Percentiles rank a stretch among this genome's conserved stretches.
These are phyloP conservation scores for Dicrostonyx torquatus DNA, from an alignment of 2,797 vertebrate species.

Conservation along the genomic window DNA sequence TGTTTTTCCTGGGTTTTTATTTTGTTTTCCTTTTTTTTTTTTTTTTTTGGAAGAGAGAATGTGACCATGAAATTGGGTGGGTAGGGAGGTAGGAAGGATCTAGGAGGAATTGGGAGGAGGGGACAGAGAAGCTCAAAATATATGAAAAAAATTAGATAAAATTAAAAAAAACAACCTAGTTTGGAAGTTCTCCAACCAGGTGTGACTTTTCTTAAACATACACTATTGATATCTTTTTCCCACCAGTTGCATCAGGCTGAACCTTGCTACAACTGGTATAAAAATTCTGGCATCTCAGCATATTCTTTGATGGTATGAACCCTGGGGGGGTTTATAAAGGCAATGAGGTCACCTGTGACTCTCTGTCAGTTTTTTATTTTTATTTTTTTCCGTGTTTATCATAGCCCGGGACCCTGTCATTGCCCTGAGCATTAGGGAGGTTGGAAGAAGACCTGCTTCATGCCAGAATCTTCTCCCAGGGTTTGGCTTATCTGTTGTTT, in stretches of 20 bases:
- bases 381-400: not conserved
- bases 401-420: not conserved
- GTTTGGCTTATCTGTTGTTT: conserved; percentile 47
- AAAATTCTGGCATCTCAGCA: not conserved
- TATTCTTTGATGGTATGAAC: not conserved
- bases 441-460: not conserved
- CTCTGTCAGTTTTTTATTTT: not conserved
- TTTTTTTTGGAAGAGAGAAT: not conserved
- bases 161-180: not conserved
- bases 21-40: not conserved
- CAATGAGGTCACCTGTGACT: not conserved
- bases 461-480: not conserved
- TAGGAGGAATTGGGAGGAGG: not conserved
- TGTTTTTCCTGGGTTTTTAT: not conserved
- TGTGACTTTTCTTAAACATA: not conserved
- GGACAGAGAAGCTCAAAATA: not conserved
- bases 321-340: not conserved
- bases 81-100: not conserved
- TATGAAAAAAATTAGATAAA: not conserved
- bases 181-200: not conserved
- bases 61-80: not conserved
- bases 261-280: not conserved
- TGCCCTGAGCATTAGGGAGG: not conserved
- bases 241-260: not conserved
- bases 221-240: not conserved